phyloP scores from a whole-genome alignment of 2,113 vertebrate genomes.

The Eulemur macaco region DNA sequence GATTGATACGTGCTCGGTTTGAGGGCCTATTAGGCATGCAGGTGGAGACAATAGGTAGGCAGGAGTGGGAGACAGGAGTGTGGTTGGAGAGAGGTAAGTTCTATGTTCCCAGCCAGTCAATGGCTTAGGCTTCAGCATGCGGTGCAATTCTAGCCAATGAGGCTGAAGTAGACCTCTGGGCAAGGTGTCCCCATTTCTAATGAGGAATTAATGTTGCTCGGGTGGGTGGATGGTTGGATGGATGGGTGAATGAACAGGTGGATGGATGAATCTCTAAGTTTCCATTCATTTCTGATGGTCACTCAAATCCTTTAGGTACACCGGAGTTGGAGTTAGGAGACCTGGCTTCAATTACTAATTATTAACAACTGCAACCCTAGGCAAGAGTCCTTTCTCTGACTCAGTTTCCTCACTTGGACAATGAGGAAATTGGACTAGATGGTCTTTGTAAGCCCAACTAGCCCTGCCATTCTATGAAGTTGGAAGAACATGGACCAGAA shows the following conservation, averaged over 20 bases:
- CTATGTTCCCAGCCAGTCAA: not conserved
- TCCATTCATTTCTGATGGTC: not conserved
- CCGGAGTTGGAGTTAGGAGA: not conserved
- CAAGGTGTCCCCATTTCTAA: not conserved
- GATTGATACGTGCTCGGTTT: rapidly evolving
- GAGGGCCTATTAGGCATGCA: not conserved
- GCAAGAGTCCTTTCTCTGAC: not conserved
- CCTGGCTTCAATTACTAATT: not conserved
- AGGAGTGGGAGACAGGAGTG: not conserved
- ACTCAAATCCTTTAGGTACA: not conserved
- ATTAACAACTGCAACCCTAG: not conserved
- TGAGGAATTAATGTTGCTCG: not conserved
- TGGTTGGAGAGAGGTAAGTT: not conserved
- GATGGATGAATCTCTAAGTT: not conserved
- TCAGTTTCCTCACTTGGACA: not conserved
- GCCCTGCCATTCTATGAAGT: not conserved
- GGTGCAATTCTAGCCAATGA: not conserved
- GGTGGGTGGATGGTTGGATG: not conserved
- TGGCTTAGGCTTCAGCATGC: not conserved
- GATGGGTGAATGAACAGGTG: not conserved
- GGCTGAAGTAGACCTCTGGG: not conserved
- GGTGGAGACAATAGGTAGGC: not conserved
- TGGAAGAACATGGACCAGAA: not conserved
- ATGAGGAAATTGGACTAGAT: not conserved
- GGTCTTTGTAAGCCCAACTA: not conserved